These are phyloP conservation scores for Rosalia funebris DNA, from an alignment of 2,888 invertebrate species.

Conservation along the genomic window DNA sequence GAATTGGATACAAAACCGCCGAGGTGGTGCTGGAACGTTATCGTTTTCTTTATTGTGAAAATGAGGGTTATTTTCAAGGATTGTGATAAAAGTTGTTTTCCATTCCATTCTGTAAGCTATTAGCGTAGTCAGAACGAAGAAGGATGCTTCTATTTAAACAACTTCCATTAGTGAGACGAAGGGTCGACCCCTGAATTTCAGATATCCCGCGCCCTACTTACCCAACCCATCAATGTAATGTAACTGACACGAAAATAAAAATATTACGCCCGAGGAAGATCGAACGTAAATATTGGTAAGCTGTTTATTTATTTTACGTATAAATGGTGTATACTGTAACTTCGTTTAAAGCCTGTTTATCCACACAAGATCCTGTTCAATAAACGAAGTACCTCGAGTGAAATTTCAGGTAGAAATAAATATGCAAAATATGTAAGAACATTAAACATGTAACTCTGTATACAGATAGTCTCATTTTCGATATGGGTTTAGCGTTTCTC, in stretches of 20 bases:
- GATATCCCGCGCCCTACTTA: constrained; percentile 42
- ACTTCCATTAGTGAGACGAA: constrained; percentile 59
- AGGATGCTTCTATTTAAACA: constrained; percentile 62
- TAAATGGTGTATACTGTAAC: background rate
- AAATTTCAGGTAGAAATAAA: too few species aligned
- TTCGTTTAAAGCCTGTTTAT: background rate
- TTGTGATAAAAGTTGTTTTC: constrained; percentile 57
- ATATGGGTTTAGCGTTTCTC: too few species aligned
- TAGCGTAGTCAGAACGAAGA: constrained; percentile 58
- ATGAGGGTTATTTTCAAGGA: constrained; percentile 49
- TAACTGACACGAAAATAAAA: constrained; percentile 49
- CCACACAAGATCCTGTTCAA: too few species aligned
- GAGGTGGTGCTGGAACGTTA: constrained; percentile 41
- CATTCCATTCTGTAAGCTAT: constrained; percentile 60
- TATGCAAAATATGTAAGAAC: too few species aligned
- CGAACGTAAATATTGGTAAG: constrained; percentile 32
- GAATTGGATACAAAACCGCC: constrained; percentile 29
- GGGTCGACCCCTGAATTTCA: constrained; percentile 43
- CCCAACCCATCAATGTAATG: constrained; percentile 44
- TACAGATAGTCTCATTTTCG: too few species aligned
- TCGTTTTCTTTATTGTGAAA: constrained; percentile 48
- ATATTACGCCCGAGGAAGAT: constrained; percentile 40
- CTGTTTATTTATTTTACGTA: background rate
- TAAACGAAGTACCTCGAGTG: too few species aligned
- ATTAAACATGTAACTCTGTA: too few species aligned